Evolutionary conservation across 2,113 vertebrate genomes (phyloP), one percentile per base, ranked within the genome.

Genomic region (Mustela nigripes): DNA sequence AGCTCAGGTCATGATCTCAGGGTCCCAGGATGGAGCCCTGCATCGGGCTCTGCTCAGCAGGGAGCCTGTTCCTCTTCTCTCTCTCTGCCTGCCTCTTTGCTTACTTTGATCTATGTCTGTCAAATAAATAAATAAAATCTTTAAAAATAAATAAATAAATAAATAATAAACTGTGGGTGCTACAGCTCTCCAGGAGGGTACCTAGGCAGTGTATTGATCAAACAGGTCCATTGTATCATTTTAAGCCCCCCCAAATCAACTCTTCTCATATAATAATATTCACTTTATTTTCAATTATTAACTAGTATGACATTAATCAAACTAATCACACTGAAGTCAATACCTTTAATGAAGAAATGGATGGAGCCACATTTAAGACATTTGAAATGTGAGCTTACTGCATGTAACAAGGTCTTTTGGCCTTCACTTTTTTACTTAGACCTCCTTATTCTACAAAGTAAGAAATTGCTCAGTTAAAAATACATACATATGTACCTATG

Each of bases 391-490:
- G 31, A 53, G 21, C 78, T 88, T 83, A 74, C 76, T 65, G 6
- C 16, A 60, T 45, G 10, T 67, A 73, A 45, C 6, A 90, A 73
- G 14, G 39, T 1, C 50, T 82, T 96, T 93, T 1, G 0, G 26
- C 39, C 69, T 92, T 89, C 11, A 42, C 42, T 48, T 22, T 76
- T 87, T 73, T 6, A 73, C 2, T 21, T 76, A n/a, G 28, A 63
- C 33, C 31, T 92, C 56, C 11, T 65, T 89, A 45, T 89, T 86
- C 81, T 87, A 50, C 65, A 84, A 81, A 42, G 63, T 67, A 90
- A 96, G 76, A 93, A 84, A 69, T 3, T 26, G 21, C n/a, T 94
- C 65, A 85, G 39, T 94, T 82, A 86, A 96, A 97, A 91, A 65
- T 18, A 89, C 4, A 80, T 33, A 45, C 22, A 83, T 65, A 28